phyloP scores from a whole-genome alignment of 2,113 vertebrate species.

The Apteryx owenii region DNA sequence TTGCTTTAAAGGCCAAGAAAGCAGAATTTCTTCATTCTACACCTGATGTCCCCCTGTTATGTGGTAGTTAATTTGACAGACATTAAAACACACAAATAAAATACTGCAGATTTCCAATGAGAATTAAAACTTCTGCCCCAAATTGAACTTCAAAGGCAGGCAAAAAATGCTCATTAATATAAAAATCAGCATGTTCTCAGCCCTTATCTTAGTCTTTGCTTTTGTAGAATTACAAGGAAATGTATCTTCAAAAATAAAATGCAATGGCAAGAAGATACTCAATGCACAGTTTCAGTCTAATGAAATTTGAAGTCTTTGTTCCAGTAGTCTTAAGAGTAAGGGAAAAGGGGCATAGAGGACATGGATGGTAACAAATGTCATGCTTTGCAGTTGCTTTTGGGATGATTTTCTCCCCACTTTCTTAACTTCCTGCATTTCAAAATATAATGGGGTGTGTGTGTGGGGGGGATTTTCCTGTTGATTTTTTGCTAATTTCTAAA shows the following conservation, averaged over 20 bases:
- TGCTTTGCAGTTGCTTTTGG: not conserved
- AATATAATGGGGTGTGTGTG: not conserved
- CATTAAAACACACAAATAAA: not conserved
- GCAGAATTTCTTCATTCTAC: not conserved
- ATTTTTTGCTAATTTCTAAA: slow-evolving; percentile 69
- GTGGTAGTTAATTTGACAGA: not conserved
- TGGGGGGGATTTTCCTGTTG: not conserved
- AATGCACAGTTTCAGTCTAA: not conserved
- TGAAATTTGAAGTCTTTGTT: not conserved
- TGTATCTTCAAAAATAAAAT: not conserved
- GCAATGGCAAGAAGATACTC: not conserved
- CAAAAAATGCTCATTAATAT: not conserved
- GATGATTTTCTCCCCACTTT: not conserved
- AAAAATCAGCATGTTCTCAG: not conserved
- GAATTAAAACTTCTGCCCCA: not conserved
- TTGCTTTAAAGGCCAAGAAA: slow-evolving; percentile 1
- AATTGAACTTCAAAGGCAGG: accelerated
- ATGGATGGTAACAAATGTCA: not conserved
- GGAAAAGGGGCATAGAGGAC: not conserved
- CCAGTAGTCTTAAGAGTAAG: accelerated
- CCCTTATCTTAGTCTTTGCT: not conserved
- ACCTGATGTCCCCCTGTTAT: not conserved
- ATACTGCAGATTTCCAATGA: not conserved
- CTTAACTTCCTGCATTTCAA: not conserved
- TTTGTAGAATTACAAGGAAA: not conserved